phyloP scores from a whole-genome alignment of 2,888 invertebrate genomes.

The Acronicta aceris region DNA sequence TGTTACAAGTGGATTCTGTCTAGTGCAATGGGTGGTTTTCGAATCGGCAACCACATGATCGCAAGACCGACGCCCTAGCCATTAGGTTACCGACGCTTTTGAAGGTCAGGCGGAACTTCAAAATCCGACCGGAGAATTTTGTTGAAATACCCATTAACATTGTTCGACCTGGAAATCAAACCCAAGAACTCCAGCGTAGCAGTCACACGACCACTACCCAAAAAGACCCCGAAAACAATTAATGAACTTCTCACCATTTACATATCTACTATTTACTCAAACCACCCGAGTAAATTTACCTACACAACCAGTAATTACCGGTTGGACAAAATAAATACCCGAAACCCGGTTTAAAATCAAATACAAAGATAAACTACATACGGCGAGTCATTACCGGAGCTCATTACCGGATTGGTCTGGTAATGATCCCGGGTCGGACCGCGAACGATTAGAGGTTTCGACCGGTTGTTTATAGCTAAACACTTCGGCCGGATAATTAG shows the following conservation, averaged over 20 bases:
- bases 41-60: no score
- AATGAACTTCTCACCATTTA: slow-evolving; percentile 22
- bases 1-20: no score
- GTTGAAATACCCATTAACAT: no score
- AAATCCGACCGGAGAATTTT: no score
- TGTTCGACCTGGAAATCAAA: no score
- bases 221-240: slow-evolving; percentile 23
- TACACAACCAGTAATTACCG: slow-evolving; percentile 39
- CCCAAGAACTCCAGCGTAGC: no score
- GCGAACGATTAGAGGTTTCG: slow-evolving; percentile 58
- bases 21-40: no score
- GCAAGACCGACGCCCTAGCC: no score
- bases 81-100: no score
- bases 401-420: slow-evolving; percentile 53
- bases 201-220: no score
- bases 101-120: no score
- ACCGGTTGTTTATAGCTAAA: slow-evolving; percentile 55
- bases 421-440: slow-evolving; percentile 55
- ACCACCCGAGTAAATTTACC: slow-evolving; percentile 22
- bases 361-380: slow-evolving; percentile 54
- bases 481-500: slow-evolving; percentile 43
- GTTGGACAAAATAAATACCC: slow-evolving; percentile 52
- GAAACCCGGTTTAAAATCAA: slow-evolving; percentile 55
- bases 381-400: slow-evolving; percentile 52
- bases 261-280: slow-evolving; percentile 34